Evolutionary conservation across 1,140 invertebrate species (phyloP).

Genomic region (Heliconius himera): DNA sequence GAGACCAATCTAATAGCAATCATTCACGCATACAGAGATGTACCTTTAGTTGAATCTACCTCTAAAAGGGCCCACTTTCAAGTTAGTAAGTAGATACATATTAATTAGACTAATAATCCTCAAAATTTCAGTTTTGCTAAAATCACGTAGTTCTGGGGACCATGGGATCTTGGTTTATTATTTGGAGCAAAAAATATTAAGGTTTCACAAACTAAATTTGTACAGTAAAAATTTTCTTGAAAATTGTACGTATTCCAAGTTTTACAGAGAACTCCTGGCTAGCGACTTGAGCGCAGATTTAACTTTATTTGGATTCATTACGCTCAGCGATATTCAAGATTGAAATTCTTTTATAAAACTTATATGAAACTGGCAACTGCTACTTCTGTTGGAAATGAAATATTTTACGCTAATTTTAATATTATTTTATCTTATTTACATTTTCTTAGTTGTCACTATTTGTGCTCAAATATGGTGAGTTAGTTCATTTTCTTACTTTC

Average conservation of each 20-base stretch:
- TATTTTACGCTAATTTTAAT: background rate
- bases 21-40: too few species aligned
- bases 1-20: too few species aligned
- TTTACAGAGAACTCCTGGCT: constrained; percentile 23
- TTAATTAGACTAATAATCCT: too few species aligned
- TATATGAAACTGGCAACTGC: constrained; percentile 16
- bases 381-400: constrained; percentile 3
- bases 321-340: constrained; percentile 30
- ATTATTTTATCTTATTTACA: background rate
- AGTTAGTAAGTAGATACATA: too few species aligned
- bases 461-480: too few species aligned
- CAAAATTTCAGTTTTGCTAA: too few species aligned
- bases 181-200: background rate
- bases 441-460: background rate
- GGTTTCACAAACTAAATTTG: background rate
- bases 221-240: background rate
- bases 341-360: constrained; percentile 31
- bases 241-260: constrained; percentile 14
- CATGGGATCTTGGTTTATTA: too few species aligned
- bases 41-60: too few species aligned
- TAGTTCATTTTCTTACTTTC: too few species aligned
- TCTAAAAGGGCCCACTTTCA: too few species aligned
- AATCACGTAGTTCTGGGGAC: too few species aligned
- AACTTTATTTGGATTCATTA: constrained; percentile 29
- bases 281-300: constrained; percentile 3